These are phyloP conservation scores for Aurelia coerulea DNA, from an alignment of 30 jellyfish, hydroid and myxozoan species.

Conservation along the genomic window DNA sequence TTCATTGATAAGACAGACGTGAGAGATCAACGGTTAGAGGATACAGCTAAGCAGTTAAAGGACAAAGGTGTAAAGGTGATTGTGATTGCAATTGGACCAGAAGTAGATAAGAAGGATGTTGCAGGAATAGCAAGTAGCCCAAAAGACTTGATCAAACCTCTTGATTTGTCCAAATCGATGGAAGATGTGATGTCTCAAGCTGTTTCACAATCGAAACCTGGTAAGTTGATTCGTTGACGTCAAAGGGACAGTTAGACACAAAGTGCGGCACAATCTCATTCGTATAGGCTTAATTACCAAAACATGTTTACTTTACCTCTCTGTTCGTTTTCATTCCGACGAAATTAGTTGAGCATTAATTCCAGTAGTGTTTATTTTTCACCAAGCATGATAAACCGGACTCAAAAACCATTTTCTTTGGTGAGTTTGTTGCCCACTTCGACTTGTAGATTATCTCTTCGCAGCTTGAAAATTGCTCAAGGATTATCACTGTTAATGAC, in stretches of 20 bases:
- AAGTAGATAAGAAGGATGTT: slow-evolving; percentile 1
- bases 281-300: too few relatives aligned
- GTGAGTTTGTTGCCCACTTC: too few relatives aligned
- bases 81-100: slow-evolving; percentile 47
- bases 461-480: too few relatives aligned
- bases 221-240: too few relatives aligned
- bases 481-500: too few relatives aligned
- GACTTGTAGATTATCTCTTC: too few relatives aligned
- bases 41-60: slow-evolving; percentile 26
- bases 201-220: too few relatives aligned
- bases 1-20: slow-evolving; percentile 39
- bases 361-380: not conserved
- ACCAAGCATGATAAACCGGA: too few relatives aligned
- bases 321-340: not conserved
- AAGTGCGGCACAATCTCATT: not conserved
- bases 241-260: not conserved
- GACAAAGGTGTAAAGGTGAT: slow-evolving; percentile 40
- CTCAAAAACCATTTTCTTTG: too few relatives aligned
- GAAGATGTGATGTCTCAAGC: too few relatives aligned
- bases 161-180: not conserved
- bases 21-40: not conserved
- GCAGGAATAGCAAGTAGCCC: not conserved
- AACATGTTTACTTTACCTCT: not conserved
- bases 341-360: not conserved
- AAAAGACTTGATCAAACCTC: slow-evolving; percentile 20